Base-by-base conservation (phyloP, 2,113 vertebrate species). In the Otocyon megalotis region DNA sequence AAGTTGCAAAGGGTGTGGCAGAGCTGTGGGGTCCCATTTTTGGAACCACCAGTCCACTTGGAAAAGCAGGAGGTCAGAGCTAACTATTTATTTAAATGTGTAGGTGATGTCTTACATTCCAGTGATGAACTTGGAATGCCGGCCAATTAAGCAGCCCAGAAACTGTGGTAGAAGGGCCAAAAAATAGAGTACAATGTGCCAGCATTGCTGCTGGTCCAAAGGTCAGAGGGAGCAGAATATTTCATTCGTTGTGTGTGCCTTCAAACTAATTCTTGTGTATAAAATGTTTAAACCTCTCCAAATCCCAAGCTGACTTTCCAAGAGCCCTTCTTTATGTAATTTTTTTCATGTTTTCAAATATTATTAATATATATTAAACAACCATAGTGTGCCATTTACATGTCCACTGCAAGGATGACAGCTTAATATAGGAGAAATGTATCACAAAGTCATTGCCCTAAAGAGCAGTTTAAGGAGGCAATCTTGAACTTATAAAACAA, bases 51-150 rank as follows among this genome's bases (percentile, higher is more conserved):
- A 2, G 69, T 97, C 20, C 53, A 56, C 20, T 56, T 96, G 93
- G 37, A 60, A 91, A 97, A 95, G 76, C 37, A 32, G 74, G 72
- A 85, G 65, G 53, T 94, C 81, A 89, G 58, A 92, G 86, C 69
- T 94, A 88, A 85, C 24, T 93, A 37, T 88, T 85, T 94, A 63
- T 65, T 94, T 89, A 94, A 93, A 87, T 71, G 50, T 83, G 32
- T 80, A 96, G 92, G 83, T 94, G 53, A 87, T 67, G 43, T 81
- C 58, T 92, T 72, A 69, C 83, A 95, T 89, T 87, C 86, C 79
- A 90, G 3, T 53, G 80, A 96, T 95, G 94, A 65, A 84, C 60
- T n/a, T 97, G 93, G 86, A 92, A 96, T 88, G 87, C 43, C 58
- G 69, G 28, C 82, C 96, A 96, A 93, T 96, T 95, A 92, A 87